Evolutionary conservation across 2,113 vertebrate genomes (phyloP), one percentile per base, ranked within the genome.

Genomic region (Mesocricetus auratus): DNA sequence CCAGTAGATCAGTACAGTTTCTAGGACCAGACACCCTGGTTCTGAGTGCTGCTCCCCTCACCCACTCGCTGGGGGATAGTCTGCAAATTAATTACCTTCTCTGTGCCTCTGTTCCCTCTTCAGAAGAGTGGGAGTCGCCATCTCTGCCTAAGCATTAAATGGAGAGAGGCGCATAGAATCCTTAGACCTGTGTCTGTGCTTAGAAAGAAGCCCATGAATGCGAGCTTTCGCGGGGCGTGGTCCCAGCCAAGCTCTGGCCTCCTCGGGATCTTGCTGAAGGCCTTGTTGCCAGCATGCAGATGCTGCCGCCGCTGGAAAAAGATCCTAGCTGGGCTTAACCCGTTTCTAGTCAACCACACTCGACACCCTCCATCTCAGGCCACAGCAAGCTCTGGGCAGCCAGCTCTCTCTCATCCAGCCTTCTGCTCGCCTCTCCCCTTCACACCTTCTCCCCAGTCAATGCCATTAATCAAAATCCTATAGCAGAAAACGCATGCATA

Each of bases 401-500:
- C 97, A 58, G 94, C 93, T 97, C 95, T 96, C 96, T 98, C 85
- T 98, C 98, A 96, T 97, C 56, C 94, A 98, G 97, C 97, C 98
- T 98, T 96, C 97, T 98, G 97, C 97, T 95, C 47, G 77, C 97
- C 97, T 98, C 98, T 98, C 98, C 98, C 96, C 98, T 98, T 98
- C 98, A 98, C 98, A 98, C 98, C 98, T 98, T 98, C 98, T 98
- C n/a, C 36, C 69, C 69, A 98, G 98, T 98, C 98, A 98, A 98
- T 99, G 98, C 99, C 98, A 99, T 99, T 99, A 99, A 99, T 99
- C 99, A 99, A 99, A 99, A 99, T 99, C 99, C 99, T 99, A 99
- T 99, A 99, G 99, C 98, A 98, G 99, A 99, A 99, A 99, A 99
- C 99, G 99, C 99, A 99, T 99, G 99, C 99, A 99, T 99, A 99